Conservation (phyloP, 2,113 vertebrate species). For the Vimba vimba region DNA sequence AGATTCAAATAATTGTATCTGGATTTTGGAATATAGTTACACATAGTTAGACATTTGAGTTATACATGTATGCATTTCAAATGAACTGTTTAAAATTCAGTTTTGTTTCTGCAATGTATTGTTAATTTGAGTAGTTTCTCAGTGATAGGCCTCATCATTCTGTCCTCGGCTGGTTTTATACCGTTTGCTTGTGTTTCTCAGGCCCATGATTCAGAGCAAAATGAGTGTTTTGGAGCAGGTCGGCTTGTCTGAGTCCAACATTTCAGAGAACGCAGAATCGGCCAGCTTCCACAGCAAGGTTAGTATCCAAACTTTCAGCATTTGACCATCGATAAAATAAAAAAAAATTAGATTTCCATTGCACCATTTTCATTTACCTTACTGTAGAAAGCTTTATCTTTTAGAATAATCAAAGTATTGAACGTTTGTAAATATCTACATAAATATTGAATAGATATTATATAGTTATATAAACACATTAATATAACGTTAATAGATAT, state of each 20-base stretch:
- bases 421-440: not conserved
- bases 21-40: not conserved
- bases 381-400: not conserved
- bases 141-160: not conserved
- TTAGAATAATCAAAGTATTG: not conserved
- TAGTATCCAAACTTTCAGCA: constrained; percentile 10
- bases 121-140: not conserved
- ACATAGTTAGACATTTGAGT: too few relatives aligned
- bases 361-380: not conserved
- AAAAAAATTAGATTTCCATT: not conserved
- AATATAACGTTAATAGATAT: too few relatives aligned
- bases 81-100: too few relatives aligned
- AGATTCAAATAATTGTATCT: not conserved
- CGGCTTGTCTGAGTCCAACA: constrained; percentile 88
- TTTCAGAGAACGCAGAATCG: constrained; percentile 84
- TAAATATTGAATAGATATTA: not conserved
- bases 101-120: not conserved
- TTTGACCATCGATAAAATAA: not conserved
- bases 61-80: too few relatives aligned
- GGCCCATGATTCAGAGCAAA: constrained; percentile 95
- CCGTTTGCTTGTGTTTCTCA: constrained; percentile 60
- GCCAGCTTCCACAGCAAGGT: constrained; percentile 86
- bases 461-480: too few relatives aligned
- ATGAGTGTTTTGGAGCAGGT: constrained; percentile 92
- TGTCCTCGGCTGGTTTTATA: not conserved